These are phyloP conservation scores for Troilus luridus DNA, from an alignment of 2,888 invertebrate genomes.

Conservation along the genomic window DNA sequence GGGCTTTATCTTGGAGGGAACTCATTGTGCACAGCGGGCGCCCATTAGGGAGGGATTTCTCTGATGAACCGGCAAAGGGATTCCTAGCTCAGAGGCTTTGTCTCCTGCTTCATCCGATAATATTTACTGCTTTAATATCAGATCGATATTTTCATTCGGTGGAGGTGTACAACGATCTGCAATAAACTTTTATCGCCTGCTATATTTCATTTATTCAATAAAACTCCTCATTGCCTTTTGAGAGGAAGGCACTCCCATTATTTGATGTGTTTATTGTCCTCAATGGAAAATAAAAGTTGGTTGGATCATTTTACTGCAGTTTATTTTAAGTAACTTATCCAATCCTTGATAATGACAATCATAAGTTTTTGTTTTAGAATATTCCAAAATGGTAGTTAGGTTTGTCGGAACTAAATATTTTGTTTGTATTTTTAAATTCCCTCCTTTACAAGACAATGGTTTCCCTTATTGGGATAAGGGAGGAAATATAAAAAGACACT, in stretches of 20 bases:
- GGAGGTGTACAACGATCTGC: neutral
- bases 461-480: too few species aligned
- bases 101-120: neutral
- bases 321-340: too few species aligned
- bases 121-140: constrained; percentile 21
- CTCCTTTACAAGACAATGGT: too few species aligned
- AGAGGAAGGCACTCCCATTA: neutral
- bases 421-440: too few species aligned
- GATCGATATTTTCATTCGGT: constrained; percentile 18
- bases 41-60: constrained; percentile 1
- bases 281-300: neutral
- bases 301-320: too few species aligned
- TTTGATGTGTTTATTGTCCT: neutral
- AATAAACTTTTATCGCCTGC: neutral
- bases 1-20: constrained; percentile 24
- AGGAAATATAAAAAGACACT: too few species aligned
- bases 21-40: neutral
- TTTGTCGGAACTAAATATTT: too few species aligned
- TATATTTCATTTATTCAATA: constrained; percentile 16
- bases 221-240: neutral
- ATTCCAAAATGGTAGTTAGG: too few species aligned
- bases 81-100: neutral
- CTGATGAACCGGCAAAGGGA: constrained; percentile 32
- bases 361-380: too few species aligned
- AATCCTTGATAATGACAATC: too few species aligned